phyloP scores from a whole-genome alignment of 2,888 invertebrate genomes.

The Torymus auratus region DNA sequence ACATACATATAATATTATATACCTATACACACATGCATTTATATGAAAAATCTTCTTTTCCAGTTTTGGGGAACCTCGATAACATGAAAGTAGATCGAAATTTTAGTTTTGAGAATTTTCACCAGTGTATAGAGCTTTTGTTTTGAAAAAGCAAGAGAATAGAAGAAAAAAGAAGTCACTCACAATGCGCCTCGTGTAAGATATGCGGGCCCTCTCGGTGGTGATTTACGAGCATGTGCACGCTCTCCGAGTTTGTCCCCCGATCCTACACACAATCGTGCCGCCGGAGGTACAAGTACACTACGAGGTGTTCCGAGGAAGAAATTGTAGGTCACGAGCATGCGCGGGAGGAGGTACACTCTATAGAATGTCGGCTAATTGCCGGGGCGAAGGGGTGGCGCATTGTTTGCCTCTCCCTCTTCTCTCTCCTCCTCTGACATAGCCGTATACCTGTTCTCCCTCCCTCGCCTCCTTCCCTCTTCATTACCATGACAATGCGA shows the following conservation, averaged over 20 bases:
- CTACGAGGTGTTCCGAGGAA: conserved; percentile 47
- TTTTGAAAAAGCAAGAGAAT: not conserved
- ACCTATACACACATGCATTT: not conserved
- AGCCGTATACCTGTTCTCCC: conserved; percentile 10
- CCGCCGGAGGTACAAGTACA: not conserved
- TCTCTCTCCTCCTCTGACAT: conserved; percentile 37
- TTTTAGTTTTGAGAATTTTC: too few relatives aligned
- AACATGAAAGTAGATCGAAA: too few relatives aligned
- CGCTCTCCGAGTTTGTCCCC: not conserved
- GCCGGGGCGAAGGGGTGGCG: conserved; percentile 55
- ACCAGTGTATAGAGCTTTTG: too few relatives aligned
- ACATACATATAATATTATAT: too few relatives aligned
- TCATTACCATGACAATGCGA: conserved; percentile 64
- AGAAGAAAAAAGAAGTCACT: not conserved
- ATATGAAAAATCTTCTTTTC: not conserved
- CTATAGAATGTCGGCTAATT: conserved; percentile 65
- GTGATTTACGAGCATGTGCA: conserved; percentile 52
- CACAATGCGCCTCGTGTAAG: conserved; percentile 22
- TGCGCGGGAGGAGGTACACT: conserved; percentile 41
- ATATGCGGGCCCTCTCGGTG: conserved; percentile 47
- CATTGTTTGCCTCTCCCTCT: conserved; percentile 61
- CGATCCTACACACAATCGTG: too few relatives aligned
- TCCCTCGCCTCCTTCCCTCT: conserved; percentile 26
- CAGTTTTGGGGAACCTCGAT: too few relatives aligned
- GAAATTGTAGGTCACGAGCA: conserved; percentile 61